phyloP scores from a whole-genome alignment of 2,113 vertebrate species.

The Forbesichthys agassizii region DNA sequence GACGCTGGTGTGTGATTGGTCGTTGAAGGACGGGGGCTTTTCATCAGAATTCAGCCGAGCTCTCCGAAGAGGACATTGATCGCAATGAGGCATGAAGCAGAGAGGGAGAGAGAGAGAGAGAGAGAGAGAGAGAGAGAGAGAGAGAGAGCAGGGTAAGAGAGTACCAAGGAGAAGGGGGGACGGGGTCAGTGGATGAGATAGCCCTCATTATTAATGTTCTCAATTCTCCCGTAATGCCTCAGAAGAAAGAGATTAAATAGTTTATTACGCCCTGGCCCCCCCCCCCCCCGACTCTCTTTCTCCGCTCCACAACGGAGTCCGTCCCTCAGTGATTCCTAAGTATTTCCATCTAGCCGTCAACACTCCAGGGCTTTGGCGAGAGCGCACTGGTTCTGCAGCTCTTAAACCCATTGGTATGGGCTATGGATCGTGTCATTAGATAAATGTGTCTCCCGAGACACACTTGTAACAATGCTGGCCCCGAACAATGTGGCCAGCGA shows the following conservation, averaged over 20 bases:
- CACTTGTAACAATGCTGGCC: conserved; percentile 25
- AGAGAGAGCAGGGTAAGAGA: background rate
- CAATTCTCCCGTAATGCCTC: conserved; percentile 52
- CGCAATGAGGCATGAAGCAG: conserved; percentile 1
- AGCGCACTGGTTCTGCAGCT: conserved; percentile 20
- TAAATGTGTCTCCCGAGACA: conserved; percentile 27
- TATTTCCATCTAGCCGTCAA: conserved; percentile 26
- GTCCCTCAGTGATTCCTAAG: conserved; percentile 41
- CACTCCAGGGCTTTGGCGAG: conserved; percentile 51
- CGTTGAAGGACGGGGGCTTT: too few relatives aligned
- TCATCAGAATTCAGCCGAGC: too few relatives aligned
- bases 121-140: conserved; percentile 19
- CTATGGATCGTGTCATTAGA: conserved; percentile 37
- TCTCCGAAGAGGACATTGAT: too few relatives aligned
- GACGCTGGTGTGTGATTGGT: too few relatives aligned
- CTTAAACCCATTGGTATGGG: conserved; percentile 9
- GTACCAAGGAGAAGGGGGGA: background rate
- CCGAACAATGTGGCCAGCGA: conserved; percentile 32
- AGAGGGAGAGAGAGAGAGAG: conserved; percentile 1
- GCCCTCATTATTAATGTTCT: conserved; percentile 54
- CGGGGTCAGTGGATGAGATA: conserved; percentile 26
- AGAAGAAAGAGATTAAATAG: conserved; percentile 31
- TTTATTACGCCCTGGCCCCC: conserved; percentile 3
- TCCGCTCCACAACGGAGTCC: conserved; percentile 34
- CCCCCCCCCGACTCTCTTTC: conserved; percentile 12